Evolutionary conservation across 2,888 invertebrate genomes (phyloP), one percentile per base, ranked within the genome.

Genomic region (Nomada hirtipes): DNA sequence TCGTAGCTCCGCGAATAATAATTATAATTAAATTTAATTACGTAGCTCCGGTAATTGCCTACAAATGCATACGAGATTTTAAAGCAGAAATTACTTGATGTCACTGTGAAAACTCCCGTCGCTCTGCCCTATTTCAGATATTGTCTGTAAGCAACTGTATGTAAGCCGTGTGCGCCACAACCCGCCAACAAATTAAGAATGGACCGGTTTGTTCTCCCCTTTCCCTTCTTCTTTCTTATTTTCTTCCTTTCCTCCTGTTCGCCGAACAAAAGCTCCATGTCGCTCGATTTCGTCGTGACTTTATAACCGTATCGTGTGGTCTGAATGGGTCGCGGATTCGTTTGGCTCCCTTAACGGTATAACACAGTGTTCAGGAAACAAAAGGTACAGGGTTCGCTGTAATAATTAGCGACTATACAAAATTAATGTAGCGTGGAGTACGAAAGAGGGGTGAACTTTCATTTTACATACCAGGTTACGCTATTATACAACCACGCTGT

Each of bases 1-100:
- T 84, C 73, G 83, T 83, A 85, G 87, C 86, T 83, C 84, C 83
- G 88, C 86, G 90, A 89, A 90, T 90, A 91, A 90, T 90, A 91
- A 92, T 90, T 91, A 90, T 90, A 91, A 92, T 92, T 90, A 91
- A 92, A 92, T 91, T 90, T 91, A 91, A 92, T 92, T 91, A 91
- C 91, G 87, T 85, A 86, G 89, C 90, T 89, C 89, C 85, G 88
- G 89, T 86, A 90, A 86, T 88, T 88, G 88, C 85, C 84, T 78
- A 85, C 88, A 89, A 91, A 90, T 89, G 85, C 88, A 90, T 84
- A 89, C 81, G 89, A 89, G 88, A 90, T 89, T 90, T 90, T 81
- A 72, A 75, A 83, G 79, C 75, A 83, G 87, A 88, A 88, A 89
- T 88, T 88, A 84, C 88, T 86, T 72, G 83, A 84, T 82, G 79